A percentile compares a stretch with the other conserved stretches of the same genome.
Evolutionary conservation across 2,113 vertebrate genomes (phyloP).

Genomic region (Taurulus bubalis): DNA sequence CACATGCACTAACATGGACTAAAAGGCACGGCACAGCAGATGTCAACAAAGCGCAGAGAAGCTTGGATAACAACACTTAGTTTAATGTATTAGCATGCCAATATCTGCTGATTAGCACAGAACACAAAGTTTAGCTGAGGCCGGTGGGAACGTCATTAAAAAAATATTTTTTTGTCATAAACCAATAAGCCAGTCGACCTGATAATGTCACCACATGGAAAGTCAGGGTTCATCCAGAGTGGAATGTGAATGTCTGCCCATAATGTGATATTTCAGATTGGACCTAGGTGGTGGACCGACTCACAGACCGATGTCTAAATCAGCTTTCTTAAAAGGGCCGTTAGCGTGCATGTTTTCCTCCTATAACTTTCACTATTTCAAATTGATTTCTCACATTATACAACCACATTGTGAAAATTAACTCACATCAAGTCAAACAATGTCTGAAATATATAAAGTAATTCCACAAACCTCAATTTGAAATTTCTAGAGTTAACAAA

Average conservation of each 20-base stretch:
- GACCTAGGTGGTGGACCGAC: neutral
- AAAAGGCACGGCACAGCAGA: neutral
- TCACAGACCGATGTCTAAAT: neutral
- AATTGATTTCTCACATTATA: neutral
- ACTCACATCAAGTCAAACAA: neutral
- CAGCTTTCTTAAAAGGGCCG: neutral
- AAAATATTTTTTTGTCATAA: neutral
- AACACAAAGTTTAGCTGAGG: neutral
- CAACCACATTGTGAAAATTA: neutral
- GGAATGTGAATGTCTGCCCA: neutral
- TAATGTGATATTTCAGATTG: neutral
- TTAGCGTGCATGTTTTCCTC: neutral
- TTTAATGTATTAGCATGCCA: neutral
- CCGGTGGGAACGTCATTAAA: neutral
- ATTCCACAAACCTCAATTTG: neutral
- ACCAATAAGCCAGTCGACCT: neutral
- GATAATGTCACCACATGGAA: neutral
- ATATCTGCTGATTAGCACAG: neutral
- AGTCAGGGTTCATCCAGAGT: neutral
- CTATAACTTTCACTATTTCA: neutral
- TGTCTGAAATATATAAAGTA: neutral
- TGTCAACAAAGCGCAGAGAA: neutral
- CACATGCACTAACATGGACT: neutral
- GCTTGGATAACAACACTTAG: neutral
- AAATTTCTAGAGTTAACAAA: neutral